These are phyloP conservation scores for Netelia melanura DNA, from an alignment of 2,888 invertebrate species.

Conservation along the genomic window DNA sequence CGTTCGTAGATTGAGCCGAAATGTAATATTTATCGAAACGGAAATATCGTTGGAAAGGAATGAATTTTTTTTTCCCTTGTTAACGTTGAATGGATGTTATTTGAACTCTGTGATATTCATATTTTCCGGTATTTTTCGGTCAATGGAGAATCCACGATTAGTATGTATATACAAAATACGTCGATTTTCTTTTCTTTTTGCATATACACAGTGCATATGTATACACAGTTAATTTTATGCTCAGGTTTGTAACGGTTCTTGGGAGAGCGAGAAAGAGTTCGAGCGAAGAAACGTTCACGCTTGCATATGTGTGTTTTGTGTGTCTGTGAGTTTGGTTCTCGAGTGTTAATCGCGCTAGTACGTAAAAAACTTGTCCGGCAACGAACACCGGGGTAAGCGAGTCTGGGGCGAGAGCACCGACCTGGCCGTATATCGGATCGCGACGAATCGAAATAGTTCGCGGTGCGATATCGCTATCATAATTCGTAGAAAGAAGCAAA, in stretches of 20 bases:
- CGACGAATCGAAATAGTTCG: conserved; percentile 48
- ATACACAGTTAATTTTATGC: conserved; percentile 11
- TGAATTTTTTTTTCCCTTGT: too few relatives aligned
- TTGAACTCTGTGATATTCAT: neutral
- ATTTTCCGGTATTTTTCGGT: neutral
- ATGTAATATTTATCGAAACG: neutral
- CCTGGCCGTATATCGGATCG: conserved; percentile 33
- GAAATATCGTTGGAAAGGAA: too few relatives aligned
- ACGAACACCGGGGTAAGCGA: conserved; percentile 29
- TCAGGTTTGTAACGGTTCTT: conserved; percentile 35
- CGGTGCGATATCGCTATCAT: conserved; percentile 5
- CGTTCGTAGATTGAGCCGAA: neutral
- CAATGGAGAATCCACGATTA: neutral
- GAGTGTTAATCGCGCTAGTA: conserved; percentile 59
- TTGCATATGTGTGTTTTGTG: neutral
- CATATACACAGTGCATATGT: neutral
- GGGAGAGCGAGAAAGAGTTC: conserved; percentile 1
- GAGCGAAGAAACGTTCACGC: neutral
- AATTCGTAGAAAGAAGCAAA: conserved; percentile 11
- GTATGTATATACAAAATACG: neutral
- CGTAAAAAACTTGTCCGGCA: conserved; percentile 50
- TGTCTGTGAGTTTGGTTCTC: neutral
- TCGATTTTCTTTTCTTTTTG: neutral
- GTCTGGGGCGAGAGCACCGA: conserved; percentile 30
- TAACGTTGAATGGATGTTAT: too few relatives aligned